These are phyloP conservation scores for Grammomys dolichurus DNA, from an alignment of 2,113 vertebrate genomes.

Conservation along the genomic window DNA sequence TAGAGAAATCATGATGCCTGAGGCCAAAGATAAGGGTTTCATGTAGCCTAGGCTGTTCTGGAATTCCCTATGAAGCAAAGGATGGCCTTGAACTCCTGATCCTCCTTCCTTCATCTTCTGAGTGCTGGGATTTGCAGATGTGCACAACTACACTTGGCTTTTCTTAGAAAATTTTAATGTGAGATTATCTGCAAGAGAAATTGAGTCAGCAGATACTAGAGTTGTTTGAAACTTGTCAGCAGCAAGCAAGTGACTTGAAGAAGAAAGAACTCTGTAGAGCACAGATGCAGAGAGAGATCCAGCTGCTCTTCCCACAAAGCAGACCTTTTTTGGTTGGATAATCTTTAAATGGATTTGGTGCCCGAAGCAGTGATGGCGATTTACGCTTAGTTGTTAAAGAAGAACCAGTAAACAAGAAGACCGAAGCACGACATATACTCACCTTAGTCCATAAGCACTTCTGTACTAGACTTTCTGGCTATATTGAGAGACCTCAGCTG, in stretches of 20 bases:
- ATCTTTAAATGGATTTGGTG: conserved; percentile 95
- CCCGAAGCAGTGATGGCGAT: conserved; percentile 95
- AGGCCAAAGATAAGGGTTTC: conserved; percentile 90
- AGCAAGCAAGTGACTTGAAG: conserved; percentile 92
- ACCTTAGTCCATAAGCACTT: conserved; percentile 92
- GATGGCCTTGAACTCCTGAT: conserved; percentile 28
- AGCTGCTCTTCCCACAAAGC: conserved; percentile 89
- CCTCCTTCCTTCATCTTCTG: conserved; percentile 3
- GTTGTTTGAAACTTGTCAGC: conserved; percentile 92
- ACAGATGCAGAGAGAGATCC: conserved; percentile 93
- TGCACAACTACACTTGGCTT: not conserved
- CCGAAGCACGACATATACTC: conserved; percentile 92
- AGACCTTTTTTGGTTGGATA: conserved; percentile 96
- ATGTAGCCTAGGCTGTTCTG: not conserved
- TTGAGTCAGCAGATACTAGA: conserved; percentile 94
- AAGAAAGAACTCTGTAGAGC: conserved; percentile 93
- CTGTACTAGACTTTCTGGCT: conserved; percentile 91
- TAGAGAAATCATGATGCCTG: conserved; percentile 79
- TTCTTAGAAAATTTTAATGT: conserved; percentile 45
- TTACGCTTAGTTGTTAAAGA: conserved; percentile 94
- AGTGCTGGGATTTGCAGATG: conserved; percentile 34
- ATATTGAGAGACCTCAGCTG: conserved; percentile 94
- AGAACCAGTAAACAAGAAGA: conserved; percentile 92
- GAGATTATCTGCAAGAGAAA: conserved; percentile 31
- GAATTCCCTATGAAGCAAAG: not conserved